These are phyloP conservation scores for Drosophila prolongata DNA, from an alignment of 2,888 invertebrate species.

Conservation along the genomic window DNA sequence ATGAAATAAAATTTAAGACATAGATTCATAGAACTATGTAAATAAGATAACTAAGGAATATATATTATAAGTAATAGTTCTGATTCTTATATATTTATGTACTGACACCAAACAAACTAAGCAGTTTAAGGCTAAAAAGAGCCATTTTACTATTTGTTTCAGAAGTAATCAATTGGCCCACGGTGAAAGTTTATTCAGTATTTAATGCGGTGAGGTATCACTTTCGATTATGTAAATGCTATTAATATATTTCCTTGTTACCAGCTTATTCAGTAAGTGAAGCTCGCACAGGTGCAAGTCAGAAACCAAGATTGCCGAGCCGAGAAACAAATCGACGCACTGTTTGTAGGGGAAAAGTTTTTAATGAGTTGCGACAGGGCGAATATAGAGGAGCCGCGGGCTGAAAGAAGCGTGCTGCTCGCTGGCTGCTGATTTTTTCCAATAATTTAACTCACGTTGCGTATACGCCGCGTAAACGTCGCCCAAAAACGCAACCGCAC, in stretches of 20 bases:
- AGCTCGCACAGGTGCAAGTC: constrained; percentile 7
- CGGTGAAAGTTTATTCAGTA: not conserved
- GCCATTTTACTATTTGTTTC: too few species aligned
- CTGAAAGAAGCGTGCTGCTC: not conserved
- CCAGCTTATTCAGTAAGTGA: not conserved
- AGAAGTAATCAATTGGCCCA: not conserved
- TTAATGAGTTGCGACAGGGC: constrained; percentile 68
- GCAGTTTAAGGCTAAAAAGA: too few species aligned
- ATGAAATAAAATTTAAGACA: not conserved
- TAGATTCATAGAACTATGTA: too few species aligned
- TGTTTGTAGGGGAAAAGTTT: constrained; percentile 62
- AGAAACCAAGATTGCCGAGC: constrained; percentile 18
- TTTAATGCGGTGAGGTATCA: not conserved
- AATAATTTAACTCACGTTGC: constrained; percentile 71
- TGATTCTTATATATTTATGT: too few species aligned
- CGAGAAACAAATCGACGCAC: constrained; percentile 62
- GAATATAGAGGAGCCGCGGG: constrained; percentile 10
- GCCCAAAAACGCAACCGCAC: constrained; percentile 49
- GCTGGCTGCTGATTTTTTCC: constrained; percentile 34
- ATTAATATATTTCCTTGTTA: constrained; percentile 4
- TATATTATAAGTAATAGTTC: not conserved
- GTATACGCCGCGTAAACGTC: constrained; percentile 54
- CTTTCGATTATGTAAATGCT: constrained; percentile 18
- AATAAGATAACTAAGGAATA: not conserved
- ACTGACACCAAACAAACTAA: too few species aligned